These are phyloP conservation scores for Spilosoma lubricipeda DNA, from an alignment of 2,888 invertebrate species.

Conservation along the genomic window DNA sequence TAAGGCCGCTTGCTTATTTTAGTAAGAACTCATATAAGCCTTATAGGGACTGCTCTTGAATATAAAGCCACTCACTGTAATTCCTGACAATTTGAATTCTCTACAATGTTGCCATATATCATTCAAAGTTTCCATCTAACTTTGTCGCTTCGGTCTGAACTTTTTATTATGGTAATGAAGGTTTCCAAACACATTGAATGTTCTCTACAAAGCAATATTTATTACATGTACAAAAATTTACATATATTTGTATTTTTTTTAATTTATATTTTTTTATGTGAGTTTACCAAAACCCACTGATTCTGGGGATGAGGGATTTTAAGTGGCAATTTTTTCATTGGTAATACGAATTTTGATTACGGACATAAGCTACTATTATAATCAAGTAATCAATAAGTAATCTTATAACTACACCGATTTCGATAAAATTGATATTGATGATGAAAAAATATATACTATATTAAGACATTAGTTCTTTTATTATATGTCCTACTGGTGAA, in stretches of 20 bases:
- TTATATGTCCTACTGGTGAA: background rate
- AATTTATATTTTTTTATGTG: too few species aligned
- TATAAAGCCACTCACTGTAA: background rate
- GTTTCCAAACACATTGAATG: background rate
- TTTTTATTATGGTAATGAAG: background rate
- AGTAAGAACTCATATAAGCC: background rate
- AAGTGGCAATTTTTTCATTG: too few species aligned
- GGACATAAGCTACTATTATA: too few species aligned
- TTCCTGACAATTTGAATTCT: conserved; percentile 6
- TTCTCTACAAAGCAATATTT: background rate
- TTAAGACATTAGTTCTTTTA: background rate
- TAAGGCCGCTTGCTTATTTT: background rate
- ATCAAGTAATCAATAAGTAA: too few species aligned
- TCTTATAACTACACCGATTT: too few species aligned
- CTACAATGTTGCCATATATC: conserved; percentile 5
- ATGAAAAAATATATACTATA: too few species aligned
- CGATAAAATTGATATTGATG: too few species aligned
- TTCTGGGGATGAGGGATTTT: too few species aligned
- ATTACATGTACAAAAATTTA: background rate
- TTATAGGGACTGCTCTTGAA: background rate
- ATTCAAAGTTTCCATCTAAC: conserved; percentile 6
- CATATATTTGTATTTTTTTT: too few species aligned
- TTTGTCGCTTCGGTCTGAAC: conserved; percentile 1
- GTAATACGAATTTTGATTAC: too few species aligned
- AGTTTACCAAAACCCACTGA: too few species aligned